phyloP scores from a whole-genome alignment of 2,113 vertebrate species.

The Austrofundulus limnaeus region DNA sequence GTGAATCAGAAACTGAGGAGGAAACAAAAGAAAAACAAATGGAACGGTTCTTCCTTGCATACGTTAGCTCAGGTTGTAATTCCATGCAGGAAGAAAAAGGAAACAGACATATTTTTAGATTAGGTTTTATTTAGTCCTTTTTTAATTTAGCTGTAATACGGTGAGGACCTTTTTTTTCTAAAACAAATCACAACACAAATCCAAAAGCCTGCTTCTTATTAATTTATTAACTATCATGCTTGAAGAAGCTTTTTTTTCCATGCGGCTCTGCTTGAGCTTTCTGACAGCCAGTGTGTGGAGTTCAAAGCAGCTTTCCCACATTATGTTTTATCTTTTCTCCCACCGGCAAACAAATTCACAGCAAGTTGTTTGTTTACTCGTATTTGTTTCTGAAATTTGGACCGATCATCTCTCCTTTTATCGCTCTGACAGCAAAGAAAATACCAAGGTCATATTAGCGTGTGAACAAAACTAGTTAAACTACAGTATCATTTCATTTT shows the following conservation, averaged over 20 bases:
- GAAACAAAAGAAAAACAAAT: too few species aligned
- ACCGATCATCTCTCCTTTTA: constrained; percentile 29
- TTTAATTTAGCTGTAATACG: constrained; percentile 3
- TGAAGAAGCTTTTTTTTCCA: constrained; percentile 19
- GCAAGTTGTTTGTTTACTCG: constrained; percentile 6
- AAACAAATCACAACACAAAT: constrained; percentile 16
- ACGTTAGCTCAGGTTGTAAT: too few species aligned
- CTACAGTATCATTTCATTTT: constrained; percentile 27
- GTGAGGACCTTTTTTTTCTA: constrained; percentile 4
- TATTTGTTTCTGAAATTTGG: constrained; percentile 19
- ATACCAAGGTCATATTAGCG: constrained; percentile 34
- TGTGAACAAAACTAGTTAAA: constrained; percentile 14
- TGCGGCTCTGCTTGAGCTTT: neutral
- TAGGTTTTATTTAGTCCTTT: neutral
- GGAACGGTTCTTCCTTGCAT: too few species aligned
- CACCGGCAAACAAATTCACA: neutral
- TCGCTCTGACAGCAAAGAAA: constrained; percentile 1
- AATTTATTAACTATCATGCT: constrained; percentile 45
- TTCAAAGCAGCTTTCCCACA: constrained; percentile 27
- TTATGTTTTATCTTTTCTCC: neutral
- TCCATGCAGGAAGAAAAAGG: too few species aligned
- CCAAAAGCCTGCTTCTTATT: constrained; percentile 25
- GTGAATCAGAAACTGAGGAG: too few species aligned
- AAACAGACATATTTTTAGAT: neutral
- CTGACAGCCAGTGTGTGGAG: constrained; percentile 32